Evolutionary conservation across 23 tunicate genomes (phyloP), one percentile per base, ranked within the genome.

Genomic region (Oikopleura albicans): DNA sequence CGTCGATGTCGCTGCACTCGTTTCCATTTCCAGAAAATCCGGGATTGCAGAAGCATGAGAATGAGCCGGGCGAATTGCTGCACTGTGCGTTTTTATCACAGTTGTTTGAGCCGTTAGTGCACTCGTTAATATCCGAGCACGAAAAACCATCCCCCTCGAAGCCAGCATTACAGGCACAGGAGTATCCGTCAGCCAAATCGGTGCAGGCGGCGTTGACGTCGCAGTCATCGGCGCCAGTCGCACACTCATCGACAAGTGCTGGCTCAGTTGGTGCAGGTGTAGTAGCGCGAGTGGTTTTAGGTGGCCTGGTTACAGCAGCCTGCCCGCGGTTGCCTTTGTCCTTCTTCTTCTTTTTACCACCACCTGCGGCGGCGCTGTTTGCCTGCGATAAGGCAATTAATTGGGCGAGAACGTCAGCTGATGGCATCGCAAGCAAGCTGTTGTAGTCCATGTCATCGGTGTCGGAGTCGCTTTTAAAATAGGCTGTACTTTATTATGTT

Each of bases 151-250:
- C 37, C 4, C 79, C 79, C 37, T 34, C 28, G 37, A 71, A 71
- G 33, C 79, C 79, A 71, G 79, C 79, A 29, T 71, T 71, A 29
- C 79, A 71, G 31, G 79, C 27, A 37, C 79, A 71, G 37, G 34
- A 12, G 37, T 71, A 71, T 2, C 79, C 79, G 37, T 71, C 79
- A 2, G 27, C 79, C 4, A 71, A 29, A 71, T 71, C 79, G 4
- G 79, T 16, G 79, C 79, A 71, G 79, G 79, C 28, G 31, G 79
- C 79, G 79, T 71, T 71, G 37, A 29, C 34, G 37, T 16, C 27
- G 79, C 79, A 71, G 79, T 71, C 37, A 37, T 71, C 79, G 34
- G 4, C 31, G 37, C 79, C 35, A 2, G 31, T 12, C 4, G 79
- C 79, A 29, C 79, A 71, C 79, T 71, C 79, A 29, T 71, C 79